Evolutionary conservation across 2,797 vertebrate genomes (phyloP).

Genomic region (Pseudomugil gertrudae): DNA sequence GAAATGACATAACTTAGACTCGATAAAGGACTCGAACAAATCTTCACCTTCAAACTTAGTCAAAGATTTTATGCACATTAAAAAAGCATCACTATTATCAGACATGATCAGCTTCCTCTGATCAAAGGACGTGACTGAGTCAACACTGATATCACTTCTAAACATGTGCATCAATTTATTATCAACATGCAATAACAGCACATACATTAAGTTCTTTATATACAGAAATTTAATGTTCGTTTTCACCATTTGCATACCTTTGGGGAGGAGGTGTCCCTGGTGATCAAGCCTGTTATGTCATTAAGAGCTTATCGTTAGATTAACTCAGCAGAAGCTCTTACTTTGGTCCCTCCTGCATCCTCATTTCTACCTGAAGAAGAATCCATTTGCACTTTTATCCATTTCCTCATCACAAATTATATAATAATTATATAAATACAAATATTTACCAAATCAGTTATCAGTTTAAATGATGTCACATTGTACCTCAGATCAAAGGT

Average conservation of each 20-base stretch:
- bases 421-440: too few species aligned
- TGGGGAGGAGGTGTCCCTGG: constrained; percentile 17
- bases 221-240: not conserved
- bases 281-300: constrained; percentile 52
- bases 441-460: too few species aligned
- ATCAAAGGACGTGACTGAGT: not conserved
- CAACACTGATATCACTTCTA: not conserved
- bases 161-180: too few species aligned
- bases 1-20: not conserved
- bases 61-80: too few species aligned
- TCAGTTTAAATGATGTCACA: too few species aligned
- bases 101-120: not conserved
- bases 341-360: not conserved
- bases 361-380: too few species aligned
- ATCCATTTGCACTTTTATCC: not conserved
- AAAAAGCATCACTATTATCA: too few species aligned
- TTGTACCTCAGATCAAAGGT: too few species aligned
- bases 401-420: not conserved
- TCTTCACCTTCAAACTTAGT: too few species aligned
- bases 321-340: constrained; percentile 27
- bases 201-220: not conserved
- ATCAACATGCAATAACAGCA: too few species aligned
- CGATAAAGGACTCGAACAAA: too few species aligned
- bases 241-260: not conserved
- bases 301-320: constrained; percentile 69